Percentiles rank a stretch among this genome's conserved stretches.
These are phyloP conservation scores for Acanthornis magna DNA, from an alignment of 2,797 vertebrate genomes.

Conservation along the genomic window DNA sequence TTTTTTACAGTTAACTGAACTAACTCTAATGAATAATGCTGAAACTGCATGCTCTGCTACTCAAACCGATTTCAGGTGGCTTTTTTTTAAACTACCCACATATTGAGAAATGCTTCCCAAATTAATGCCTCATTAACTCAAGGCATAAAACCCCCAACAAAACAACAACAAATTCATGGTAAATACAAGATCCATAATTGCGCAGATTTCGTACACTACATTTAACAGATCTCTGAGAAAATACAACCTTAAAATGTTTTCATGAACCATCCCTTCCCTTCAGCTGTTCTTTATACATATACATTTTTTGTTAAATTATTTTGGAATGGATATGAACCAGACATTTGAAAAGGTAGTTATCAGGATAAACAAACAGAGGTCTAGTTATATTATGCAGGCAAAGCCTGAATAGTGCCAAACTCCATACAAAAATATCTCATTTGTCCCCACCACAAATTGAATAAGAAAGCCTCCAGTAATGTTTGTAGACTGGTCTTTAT, in stretches of 20 bases:
- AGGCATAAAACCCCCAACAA: background rate
- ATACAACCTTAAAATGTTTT: background rate
- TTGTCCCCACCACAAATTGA: background rate
- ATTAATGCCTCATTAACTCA: background rate
- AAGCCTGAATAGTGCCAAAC: background rate
- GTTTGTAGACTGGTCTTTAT: background rate
- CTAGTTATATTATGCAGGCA: background rate
- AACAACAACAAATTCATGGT: background rate
- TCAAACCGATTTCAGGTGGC: background rate
- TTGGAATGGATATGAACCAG: background rate
- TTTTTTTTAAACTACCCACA: background rate
- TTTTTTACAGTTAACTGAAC: background rate
- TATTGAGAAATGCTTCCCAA: background rate
- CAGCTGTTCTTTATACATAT: background rate
- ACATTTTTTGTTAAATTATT: background rate
- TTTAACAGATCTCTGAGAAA: background rate
- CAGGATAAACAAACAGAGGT: background rate
- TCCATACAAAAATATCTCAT: background rate
- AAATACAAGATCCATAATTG: background rate
- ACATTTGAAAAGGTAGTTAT: background rate
- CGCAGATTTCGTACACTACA: rapidly evolving
- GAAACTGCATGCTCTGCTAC: background rate
- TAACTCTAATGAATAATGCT: background rate
- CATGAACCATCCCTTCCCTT: background rate
- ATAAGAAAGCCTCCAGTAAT: background rate